Evolutionary conservation across 1,140 invertebrate genomes (phyloP), one percentile per base, ranked within the genome.

Genomic region (Atta colombica): DNA sequence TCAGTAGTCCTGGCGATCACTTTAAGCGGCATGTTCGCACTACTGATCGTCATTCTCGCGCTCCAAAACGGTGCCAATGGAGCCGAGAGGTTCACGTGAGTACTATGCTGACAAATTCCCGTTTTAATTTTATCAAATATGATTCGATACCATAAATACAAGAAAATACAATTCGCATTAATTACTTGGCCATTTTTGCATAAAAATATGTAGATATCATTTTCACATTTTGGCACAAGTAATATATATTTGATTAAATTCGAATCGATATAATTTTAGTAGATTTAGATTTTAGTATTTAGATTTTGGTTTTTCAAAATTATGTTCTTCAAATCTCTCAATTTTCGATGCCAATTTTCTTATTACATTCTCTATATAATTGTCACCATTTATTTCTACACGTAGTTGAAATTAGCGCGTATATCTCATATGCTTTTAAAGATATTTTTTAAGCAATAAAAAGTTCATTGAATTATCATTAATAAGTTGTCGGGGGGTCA

Each of bases 11-110:
- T 90, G 60, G 69, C 74, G 45, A 72, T 87, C 55, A 88, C 53
- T 72, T 85, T 86, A 55, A 91, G 66, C 65, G 86, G 60, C 71
- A 94, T 94, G 92, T 61, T 94, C 14, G 58, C 49, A 21, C 55
- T 90, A 53, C 49, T 93, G 12, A 80, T 92, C 53, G 53, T 86
- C 7, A 49, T 87, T 16, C 66, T 92, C 25, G 53, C 89, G 6
- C 75, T 92, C 25, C 77, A 75, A 28, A 66, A 87, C 28, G 28
- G 66, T 2, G 21, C 25, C 10, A 77, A 49, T 39, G 81, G 85
- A 63, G 90, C 87, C 21, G 72, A 90, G 12, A 75, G 77, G 2
- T 86, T 80, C 10, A n/a, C 77, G 88, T 90, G 75, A 89, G 88
- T 80, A 55, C 21, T 2, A 51, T 28, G 10, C 0, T 12, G n/a